Percentiles rank a stretch among this genome's conserved stretches.
phyloP scores from a whole-genome alignment of 2,797 vertebrate species.

The Cossypha niveicapilla region DNA sequence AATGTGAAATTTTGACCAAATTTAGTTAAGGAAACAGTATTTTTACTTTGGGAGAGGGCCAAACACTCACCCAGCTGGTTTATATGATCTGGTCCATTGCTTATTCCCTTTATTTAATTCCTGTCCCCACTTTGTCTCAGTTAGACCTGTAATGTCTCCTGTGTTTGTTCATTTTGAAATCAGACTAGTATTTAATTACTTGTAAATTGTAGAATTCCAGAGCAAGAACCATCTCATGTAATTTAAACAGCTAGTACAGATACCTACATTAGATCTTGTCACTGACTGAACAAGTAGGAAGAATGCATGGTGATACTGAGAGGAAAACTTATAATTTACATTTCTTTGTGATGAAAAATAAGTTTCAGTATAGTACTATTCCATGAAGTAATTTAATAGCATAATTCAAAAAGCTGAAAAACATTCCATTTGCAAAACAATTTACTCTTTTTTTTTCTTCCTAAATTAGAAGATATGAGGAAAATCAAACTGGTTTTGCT shows the following conservation, averaged over 20 bases:
- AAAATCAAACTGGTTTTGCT: neutral
- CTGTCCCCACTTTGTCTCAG: neutral
- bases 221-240: neutral
- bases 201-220: neutral
- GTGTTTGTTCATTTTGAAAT: neutral
- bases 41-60: neutral
- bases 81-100: neutral
- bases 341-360: neutral
- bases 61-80: neutral
- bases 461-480: neutral
- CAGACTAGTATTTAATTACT: neutral
- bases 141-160: neutral
- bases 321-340: neutral
- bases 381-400: neutral
- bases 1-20: neutral
- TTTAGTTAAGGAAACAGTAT: neutral
- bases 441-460: neutral
- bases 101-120: neutral
- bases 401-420: neutral
- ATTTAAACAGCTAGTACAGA: neutral
- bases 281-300: neutral
- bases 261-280: neutral
- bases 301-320: neutral
- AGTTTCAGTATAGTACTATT: neutral
- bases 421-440: neutral